Evolutionary conservation across 1,140 invertebrate species (phyloP).

Genomic region (Sarcophaga bullata): DNA sequence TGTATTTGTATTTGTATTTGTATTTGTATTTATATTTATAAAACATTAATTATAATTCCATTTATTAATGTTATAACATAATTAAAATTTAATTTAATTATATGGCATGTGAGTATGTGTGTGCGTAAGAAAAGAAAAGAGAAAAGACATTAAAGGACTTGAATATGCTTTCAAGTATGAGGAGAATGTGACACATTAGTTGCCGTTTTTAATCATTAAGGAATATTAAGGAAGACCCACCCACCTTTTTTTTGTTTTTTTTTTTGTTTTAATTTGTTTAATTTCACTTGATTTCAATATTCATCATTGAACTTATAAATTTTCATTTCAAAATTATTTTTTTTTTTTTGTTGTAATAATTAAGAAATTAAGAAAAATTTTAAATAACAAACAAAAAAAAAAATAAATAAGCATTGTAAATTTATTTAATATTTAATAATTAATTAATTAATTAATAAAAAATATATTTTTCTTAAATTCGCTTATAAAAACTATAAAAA

Average conservation of each 20-base stretch:
- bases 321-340: neutral
- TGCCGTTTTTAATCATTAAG: neutral
- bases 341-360: too few species aligned
- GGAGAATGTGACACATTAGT: neutral
- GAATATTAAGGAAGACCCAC: neutral
- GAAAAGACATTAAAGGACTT: neutral
- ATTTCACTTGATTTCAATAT: neutral
- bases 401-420: too few species aligned
- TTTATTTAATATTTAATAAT: too few species aligned
- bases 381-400: too few species aligned
- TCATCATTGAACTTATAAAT: neutral
- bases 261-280: neutral
- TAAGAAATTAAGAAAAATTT: too few species aligned
- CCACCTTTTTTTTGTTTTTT: neutral
- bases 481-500: too few species aligned
- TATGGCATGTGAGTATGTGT: neutral
- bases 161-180: neutral
- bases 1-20: neutral
- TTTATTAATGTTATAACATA: neutral
- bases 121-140: neutral
- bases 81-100: slow-evolving; percentile 19
- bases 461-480: too few species aligned
- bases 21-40: neutral
- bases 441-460: too few species aligned
- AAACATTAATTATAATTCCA: slow-evolving; percentile 23